phyloP scores from a whole-genome alignment of 2,888 invertebrate species.

The Epirrita christyi region DNA sequence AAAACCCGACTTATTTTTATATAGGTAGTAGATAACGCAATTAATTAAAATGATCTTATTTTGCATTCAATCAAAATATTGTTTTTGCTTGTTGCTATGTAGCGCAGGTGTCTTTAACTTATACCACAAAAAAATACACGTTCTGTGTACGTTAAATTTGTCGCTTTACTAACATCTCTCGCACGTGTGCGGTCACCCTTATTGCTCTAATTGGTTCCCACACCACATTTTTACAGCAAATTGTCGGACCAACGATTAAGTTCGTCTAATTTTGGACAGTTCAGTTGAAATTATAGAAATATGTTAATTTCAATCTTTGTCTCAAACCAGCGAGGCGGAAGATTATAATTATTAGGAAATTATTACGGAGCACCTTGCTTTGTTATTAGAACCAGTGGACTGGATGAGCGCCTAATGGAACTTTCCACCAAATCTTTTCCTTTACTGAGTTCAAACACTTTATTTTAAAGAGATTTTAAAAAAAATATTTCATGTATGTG shows the following conservation, averaged over 20 bases:
- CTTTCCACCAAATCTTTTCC: conserved; percentile 50
- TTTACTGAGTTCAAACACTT: conserved; percentile 19
- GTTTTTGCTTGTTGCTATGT: too few species aligned
- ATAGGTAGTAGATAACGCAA: too few species aligned
- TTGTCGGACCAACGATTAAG: conserved; percentile 68
- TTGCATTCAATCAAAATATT: too few species aligned
- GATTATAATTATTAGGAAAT: conserved; percentile 81
- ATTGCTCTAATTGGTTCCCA: conserved; percentile 67
- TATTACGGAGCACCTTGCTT: conserved; percentile 63
- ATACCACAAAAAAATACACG: conserved; percentile 1
- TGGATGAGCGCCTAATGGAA: conserved; percentile 53
- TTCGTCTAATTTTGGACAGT: conserved; percentile 79
- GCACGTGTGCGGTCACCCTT: conserved; percentile 41
- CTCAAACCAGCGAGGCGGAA: conserved; percentile 73
- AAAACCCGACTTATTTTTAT: too few species aligned
- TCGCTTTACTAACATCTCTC: conserved; percentile 4
- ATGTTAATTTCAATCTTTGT: conserved; percentile 81
- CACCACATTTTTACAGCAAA: conserved; percentile 72
- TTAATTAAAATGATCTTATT: too few species aligned
- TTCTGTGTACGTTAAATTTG: background rate
- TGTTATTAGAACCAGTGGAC: conserved; percentile 53
- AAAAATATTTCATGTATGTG: background rate
- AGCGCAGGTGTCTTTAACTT: background rate
- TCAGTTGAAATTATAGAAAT: conserved; percentile 76
- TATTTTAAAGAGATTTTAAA: background rate